These are phyloP conservation scores for Tenthredo notha DNA, from an alignment of 2,888 invertebrate species.

Conservation along the genomic window DNA sequence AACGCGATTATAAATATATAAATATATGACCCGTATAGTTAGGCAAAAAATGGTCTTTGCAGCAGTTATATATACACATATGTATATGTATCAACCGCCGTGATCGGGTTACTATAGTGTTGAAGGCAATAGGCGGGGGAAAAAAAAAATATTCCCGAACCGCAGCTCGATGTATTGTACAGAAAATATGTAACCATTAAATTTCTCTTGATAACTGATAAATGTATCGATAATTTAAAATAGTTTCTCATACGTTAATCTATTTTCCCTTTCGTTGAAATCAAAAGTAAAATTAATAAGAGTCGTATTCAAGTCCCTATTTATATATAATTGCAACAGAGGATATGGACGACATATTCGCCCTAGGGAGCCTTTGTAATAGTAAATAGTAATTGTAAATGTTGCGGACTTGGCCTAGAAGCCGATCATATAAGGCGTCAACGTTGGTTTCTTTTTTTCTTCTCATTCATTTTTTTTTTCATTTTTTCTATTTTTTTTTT, in stretches of 20 bases:
- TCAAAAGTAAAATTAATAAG: background rate
- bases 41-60: background rate
- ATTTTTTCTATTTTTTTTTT: background rate
- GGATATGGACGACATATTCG: background rate
- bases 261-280: background rate
- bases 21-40: background rate
- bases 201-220: background rate
- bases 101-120: background rate
- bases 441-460: background rate
- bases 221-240: background rate
- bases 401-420: conserved; percentile 45
- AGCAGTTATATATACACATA: background rate
- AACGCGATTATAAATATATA: background rate
- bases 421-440: conserved; percentile 44
- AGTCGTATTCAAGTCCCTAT: background rate
- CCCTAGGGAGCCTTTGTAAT: conserved; percentile 26
- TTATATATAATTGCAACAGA: background rate
- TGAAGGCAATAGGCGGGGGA: background rate
- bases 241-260: background rate
- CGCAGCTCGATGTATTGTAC: background rate
- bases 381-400: conserved; percentile 45
- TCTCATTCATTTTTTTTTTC: background rate
- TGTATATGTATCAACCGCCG: background rate
- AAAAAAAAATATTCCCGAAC: background rate
- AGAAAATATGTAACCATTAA: background rate